Percentiles rank a stretch among this genome's conserved stretches.
Conservation (phyloP, 2,797 vertebrate genomes). For the Sphenodon punctatus region DNA sequence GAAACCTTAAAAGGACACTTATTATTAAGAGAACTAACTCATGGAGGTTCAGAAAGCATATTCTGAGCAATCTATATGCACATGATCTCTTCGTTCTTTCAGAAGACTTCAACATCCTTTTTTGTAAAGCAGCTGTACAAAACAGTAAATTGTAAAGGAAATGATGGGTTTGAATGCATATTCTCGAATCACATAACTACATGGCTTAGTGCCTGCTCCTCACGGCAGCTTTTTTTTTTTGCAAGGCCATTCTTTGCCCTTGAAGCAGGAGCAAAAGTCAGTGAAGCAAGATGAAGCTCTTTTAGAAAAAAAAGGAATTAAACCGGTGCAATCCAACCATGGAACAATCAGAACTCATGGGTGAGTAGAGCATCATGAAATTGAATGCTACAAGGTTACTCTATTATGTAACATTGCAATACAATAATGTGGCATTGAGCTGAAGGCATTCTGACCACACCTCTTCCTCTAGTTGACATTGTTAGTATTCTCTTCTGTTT, state of each 20-base stretch:
- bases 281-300: constrained; percentile 40
- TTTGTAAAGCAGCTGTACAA: not conserved
- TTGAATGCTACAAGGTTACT: constrained; percentile 48
- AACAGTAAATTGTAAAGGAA: not conserved
- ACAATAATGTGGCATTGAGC: constrained; percentile 5
- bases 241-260: constrained; percentile 1
- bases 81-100: not conserved
- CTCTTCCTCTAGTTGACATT: not conserved
- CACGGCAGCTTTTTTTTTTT: not conserved
- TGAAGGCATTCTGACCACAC: constrained; percentile 9
- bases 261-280: not conserved
- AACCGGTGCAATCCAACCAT: constrained; percentile 3
- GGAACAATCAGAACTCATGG: constrained; percentile 39
- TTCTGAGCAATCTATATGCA: not conserved
- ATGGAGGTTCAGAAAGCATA: not conserved
- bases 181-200: not conserved
- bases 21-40: too few relatives aligned
- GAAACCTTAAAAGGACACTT: accelerated
- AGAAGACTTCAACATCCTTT: not conserved
- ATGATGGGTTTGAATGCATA: not conserved
- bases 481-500: not conserved
- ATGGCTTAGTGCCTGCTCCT: not conserved
- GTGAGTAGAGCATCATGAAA: constrained; percentile 20
- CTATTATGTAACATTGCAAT: constrained; percentile 34
- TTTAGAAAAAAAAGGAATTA: constrained; percentile 38